phyloP scores from a whole-genome alignment of 2,888 invertebrate genomes.

The Cancer borealis region DNA sequence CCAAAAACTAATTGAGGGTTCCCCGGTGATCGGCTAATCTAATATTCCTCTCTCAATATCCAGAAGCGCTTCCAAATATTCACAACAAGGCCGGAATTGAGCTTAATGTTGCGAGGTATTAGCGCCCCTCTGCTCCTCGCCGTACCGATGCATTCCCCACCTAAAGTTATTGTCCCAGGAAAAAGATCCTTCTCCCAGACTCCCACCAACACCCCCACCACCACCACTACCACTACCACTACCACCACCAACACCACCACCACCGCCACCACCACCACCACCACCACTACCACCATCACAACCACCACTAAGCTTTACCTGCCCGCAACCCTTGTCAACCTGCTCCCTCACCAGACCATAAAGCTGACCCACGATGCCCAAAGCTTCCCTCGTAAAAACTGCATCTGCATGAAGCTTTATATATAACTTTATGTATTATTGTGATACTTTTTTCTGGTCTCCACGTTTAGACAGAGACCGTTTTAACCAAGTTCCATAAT shows the following conservation, averaged over 20 bases:
- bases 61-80: slow-evolving; percentile 33
- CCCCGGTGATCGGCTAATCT: slow-evolving; percentile 48
- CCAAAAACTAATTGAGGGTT: slow-evolving; percentile 60
- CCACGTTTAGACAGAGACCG: background rate
- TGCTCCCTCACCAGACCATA: background rate
- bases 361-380: background rate
- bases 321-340: background rate
- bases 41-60: slow-evolving; percentile 46
- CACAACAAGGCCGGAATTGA: slow-evolving; percentile 23
- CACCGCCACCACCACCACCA: background rate
- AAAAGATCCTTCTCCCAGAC: background rate
- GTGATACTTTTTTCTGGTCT: background rate
- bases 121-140: background rate
- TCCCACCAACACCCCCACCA: background rate
- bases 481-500: background rate
- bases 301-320: background rate
- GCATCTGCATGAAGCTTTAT: background rate
- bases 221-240: background rate
- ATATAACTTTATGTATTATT: background rate
- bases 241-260: background rate
- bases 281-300: background rate
- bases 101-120: slow-evolving; percentile 41
- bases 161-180: slow-evolving; percentile 22
- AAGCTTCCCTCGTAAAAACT: background rate
- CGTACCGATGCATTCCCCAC: background rate